phyloP scores from a whole-genome alignment of 2,797 vertebrate genomes.

The Enteromius anoplus region DNA sequence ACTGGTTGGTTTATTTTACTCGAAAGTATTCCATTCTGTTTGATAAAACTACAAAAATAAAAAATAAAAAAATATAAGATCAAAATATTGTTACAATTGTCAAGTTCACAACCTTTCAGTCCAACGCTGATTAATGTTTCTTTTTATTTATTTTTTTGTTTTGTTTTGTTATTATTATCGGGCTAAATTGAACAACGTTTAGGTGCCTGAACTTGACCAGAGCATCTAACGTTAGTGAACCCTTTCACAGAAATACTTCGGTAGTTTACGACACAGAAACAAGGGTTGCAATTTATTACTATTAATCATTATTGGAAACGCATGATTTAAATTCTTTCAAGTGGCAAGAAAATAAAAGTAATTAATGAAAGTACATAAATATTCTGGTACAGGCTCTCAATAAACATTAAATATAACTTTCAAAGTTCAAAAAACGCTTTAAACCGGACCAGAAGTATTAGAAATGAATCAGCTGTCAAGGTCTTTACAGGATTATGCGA shows the following conservation, averaged over 20 bases:
- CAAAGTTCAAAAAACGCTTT: neutral
- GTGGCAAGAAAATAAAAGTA: neutral
- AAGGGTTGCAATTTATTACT: neutral
- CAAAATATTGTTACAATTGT: neutral
- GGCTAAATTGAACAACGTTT: neutral
- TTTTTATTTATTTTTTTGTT: too few species aligned
- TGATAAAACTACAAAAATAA: neutral
- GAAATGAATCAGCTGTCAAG: conserved; percentile 1
- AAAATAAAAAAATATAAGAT: neutral
- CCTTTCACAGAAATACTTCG: neutral
- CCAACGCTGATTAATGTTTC: neutral
- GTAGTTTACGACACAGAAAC: neutral
- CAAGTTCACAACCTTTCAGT: neutral
- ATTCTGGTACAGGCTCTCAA: neutral
- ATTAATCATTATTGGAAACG: neutral
- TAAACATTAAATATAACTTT: neutral
- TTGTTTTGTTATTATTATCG: too few species aligned
- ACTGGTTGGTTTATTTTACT: neutral
- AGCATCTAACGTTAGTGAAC: neutral
- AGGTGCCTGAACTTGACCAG: too few species aligned
- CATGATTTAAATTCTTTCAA: neutral
- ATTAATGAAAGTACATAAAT: neutral
- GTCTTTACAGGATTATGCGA: neutral
- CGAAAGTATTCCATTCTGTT: neutral
- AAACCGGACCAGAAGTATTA: neutral